Percentiles rank a stretch among this genome's conserved stretches.
Evolutionary conservation across 2,113 vertebrate genomes (phyloP).

Genomic region (Passer montanus): DNA sequence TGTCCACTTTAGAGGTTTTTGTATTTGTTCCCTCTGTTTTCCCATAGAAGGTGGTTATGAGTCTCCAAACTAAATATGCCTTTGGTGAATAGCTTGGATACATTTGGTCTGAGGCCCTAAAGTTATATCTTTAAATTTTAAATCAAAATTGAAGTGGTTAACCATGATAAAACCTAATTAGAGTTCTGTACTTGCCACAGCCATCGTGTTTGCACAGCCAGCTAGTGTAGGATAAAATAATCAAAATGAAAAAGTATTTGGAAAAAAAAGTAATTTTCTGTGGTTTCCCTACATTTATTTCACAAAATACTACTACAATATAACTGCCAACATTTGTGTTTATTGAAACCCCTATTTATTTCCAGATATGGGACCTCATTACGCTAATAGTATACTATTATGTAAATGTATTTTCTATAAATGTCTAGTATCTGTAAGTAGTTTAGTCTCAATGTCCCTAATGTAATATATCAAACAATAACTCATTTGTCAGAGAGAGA

Average conservation of each 20-base stretch:
- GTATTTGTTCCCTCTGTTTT: not conserved
- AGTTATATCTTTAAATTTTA: not conserved
- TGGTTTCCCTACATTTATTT: slow-evolving; percentile 21
- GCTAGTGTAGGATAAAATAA: not conserved
- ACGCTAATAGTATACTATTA: slow-evolving; percentile 68
- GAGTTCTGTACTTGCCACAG: not conserved
- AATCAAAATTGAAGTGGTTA: not conserved
- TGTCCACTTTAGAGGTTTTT: not conserved
- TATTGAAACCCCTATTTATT: slow-evolving; percentile 57
- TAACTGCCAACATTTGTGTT: slow-evolving; percentile 26
- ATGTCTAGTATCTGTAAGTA: slow-evolving; percentile 72
- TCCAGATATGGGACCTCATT: slow-evolving; percentile 64
- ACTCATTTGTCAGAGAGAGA: slow-evolving; percentile 78
- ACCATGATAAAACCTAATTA: not conserved
- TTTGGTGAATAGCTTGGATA: not conserved
- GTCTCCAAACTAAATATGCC: not conserved
- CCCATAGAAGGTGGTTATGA: not conserved
- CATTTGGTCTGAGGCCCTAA: not conserved
- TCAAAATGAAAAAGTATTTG: not conserved
- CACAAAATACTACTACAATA: not conserved
- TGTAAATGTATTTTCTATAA: slow-evolving; percentile 74
- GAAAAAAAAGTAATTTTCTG: slow-evolving; percentile 1
- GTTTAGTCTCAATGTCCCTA: slow-evolving; percentile 72
- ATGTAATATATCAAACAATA: slow-evolving; percentile 80
- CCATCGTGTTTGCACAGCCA: not conserved